phyloP scores from a whole-genome alignment of 2,113 vertebrate species.

The Percina caprodes region DNA sequence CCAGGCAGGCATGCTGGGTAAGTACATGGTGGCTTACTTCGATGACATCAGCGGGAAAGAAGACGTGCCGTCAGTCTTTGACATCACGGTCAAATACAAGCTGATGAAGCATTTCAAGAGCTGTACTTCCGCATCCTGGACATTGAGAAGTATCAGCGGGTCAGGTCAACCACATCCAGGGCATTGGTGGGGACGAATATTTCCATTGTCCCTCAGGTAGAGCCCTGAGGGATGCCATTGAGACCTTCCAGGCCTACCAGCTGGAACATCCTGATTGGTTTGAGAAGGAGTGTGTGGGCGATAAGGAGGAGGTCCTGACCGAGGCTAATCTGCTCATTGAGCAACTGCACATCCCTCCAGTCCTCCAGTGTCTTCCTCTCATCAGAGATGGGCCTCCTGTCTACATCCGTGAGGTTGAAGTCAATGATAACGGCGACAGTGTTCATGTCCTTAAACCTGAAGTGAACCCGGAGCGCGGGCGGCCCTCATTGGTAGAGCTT shows the following conservation, averaged over 20 bases:
- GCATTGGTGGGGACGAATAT: constrained; percentile 86
- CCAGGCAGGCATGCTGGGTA: constrained; percentile 88
- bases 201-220: constrained; percentile 85
- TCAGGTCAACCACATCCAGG: constrained; percentile 85
- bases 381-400: constrained; percentile 71
- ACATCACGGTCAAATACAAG: constrained; percentile 87
- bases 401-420: constrained; percentile 41
- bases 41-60: constrained; percentile 84
- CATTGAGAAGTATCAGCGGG: constrained; percentile 91
- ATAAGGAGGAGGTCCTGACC: constrained; percentile 71
- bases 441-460: constrained; percentile 71
- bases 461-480: constrained; percentile 15
- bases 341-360: constrained; percentile 8
- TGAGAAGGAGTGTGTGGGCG: constrained; percentile 82
- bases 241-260: constrained; percentile 88
- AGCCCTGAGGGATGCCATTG: constrained; percentile 85
- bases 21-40: constrained; percentile 95
- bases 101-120: constrained; percentile 94
- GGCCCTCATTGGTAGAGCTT: constrained; percentile 40
- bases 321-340: constrained; percentile 33
- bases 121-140: constrained; percentile 94
- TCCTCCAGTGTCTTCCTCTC: constrained; percentile 74
- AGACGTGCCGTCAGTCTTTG: constrained; percentile 91
- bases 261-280: constrained; percentile 90
- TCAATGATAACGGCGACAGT: constrained; percentile 1